Evolutionary conservation across 2,888 invertebrate species (phyloP), one percentile per base, ranked within the genome.

Genomic region (Calliphora vomitoria): DNA sequence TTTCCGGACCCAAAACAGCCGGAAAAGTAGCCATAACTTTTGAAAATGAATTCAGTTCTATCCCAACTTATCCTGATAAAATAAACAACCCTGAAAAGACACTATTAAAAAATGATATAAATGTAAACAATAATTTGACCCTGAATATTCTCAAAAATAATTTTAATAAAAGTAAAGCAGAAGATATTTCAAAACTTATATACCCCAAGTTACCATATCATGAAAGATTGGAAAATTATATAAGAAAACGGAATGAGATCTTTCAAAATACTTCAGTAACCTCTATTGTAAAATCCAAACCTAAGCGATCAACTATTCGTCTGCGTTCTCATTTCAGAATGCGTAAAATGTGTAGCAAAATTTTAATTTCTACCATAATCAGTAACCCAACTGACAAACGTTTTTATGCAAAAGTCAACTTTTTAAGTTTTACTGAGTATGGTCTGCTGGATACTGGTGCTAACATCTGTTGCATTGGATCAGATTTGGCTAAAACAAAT

Each of bases 401-500:
- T 3, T 64, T 10, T 41, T 64, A 64, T 64, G 64, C 64, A 4
- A 64, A 64, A 64, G 64, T 64, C 0, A 38, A 38, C 1, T 38
- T 38, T 8, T 38, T 38, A 3, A 8, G 0, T 3, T 38, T 38
- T 8, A 4, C 8, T 6, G 31, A 62, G 13, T 62, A 13, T 1
- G 60, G 60, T 13, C 6, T 62, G 11, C 13, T 71, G 0, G 50
- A 71, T 8, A 71, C 53, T 18, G 53, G 31, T n/a, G 71, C 50
- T 15, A 71, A 18, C 8, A 71, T 35, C 4, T 55, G 25, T 55
- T 71, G 50, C 15, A 55, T 69, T 13, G 62, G 62, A 6, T 50
- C 69, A 3, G 69, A 35, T 35, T 55, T 71, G 8, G 15, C 35
- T 2, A 25, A 1, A 1, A 25, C 25, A 25, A 25, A 25, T 25